Conservation (phyloP, 1,140 invertebrate genomes). For the Lithobius niger region DNA sequence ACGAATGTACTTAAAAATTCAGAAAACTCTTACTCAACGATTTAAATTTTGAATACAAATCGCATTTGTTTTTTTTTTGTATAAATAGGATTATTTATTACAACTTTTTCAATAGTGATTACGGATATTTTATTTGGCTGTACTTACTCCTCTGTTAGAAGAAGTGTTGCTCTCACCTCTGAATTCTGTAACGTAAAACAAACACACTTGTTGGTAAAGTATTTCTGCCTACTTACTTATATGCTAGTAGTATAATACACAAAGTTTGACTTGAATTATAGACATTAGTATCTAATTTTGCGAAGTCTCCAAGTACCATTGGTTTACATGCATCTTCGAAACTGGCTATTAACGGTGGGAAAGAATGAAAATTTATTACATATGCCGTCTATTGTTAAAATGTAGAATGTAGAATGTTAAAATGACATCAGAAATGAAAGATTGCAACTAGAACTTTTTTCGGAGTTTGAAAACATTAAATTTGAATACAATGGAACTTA, state of each 20-base stretch:
- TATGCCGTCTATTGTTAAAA: background rate
- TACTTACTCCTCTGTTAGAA: constrained; percentile 23
- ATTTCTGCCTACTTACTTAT: background rate
- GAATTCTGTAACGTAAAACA: constrained; percentile 15
- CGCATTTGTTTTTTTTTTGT: background rate
- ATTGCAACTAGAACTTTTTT: background rate
- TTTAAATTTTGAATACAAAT: background rate
- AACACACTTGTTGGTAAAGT: background rate
- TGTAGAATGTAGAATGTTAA: background rate
- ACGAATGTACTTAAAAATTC: background rate
- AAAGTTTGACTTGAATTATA: background rate
- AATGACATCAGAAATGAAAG: background rate
- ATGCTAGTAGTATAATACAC: background rate
- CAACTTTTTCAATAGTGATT: background rate
- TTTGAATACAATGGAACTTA: background rate
- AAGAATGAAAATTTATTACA: background rate
- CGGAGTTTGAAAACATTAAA: background rate
- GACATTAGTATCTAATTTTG: background rate
- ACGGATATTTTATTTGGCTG: background rate
- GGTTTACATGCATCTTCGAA: background rate
- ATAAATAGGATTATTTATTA: background rate
- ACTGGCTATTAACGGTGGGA: no score
- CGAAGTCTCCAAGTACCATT: background rate
- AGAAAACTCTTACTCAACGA: background rate
- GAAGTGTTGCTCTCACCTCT: constrained; percentile 19